Percentiles rank a stretch among this genome's conserved stretches.
phyloP scores from a whole-genome alignment of 92 coral and sea anemone genomes.

The Zoanthus solanderi region DNA sequence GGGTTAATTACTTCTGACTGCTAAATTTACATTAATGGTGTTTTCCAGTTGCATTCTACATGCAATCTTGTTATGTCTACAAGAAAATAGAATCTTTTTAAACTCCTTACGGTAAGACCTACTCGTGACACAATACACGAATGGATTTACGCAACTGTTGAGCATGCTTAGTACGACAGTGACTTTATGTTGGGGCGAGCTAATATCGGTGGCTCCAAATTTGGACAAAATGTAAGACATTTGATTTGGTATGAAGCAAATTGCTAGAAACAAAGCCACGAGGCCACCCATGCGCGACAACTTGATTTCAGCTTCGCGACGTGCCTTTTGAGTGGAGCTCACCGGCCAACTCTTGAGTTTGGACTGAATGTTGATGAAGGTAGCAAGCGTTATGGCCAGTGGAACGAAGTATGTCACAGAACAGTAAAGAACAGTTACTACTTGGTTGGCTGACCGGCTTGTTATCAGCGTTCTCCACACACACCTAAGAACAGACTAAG shows the following conservation, averaged over 20 bases:
- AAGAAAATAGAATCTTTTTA: conserved; percentile 12
- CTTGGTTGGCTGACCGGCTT: conserved; percentile 11
- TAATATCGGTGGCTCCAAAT: conserved; percentile 14
- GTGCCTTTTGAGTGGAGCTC: conserved; percentile 1
- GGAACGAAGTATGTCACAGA: conserved; percentile 44
- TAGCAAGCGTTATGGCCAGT: conserved; percentile 22
- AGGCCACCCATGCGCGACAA: conserved; percentile 42
- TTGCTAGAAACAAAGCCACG: conserved; percentile 37
- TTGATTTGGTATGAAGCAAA: conserved; percentile 41
- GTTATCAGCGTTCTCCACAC: conserved; percentile 31
- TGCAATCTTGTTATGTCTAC: neutral
- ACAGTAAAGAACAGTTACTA: conserved; percentile 25
- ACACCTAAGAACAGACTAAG: conserved; percentile 12
- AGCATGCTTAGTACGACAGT: conserved; percentile 31
- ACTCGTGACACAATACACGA: conserved; percentile 29
- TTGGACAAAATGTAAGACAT: conserved; percentile 34
- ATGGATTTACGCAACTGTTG: conserved; percentile 30
- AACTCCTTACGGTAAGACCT: conserved; percentile 34
- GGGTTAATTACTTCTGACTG: too few relatives aligned
- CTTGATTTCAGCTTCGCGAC: conserved; percentile 26
- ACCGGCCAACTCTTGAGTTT: conserved; percentile 10
- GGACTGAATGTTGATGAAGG: conserved; percentile 32
- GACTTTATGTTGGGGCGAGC: conserved; percentile 34
- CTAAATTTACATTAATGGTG: conserved; percentile 14
- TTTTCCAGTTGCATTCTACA: neutral